phyloP scores from a whole-genome alignment of 2,888 invertebrate genomes.

The Caradrina clavipalpis region DNA sequence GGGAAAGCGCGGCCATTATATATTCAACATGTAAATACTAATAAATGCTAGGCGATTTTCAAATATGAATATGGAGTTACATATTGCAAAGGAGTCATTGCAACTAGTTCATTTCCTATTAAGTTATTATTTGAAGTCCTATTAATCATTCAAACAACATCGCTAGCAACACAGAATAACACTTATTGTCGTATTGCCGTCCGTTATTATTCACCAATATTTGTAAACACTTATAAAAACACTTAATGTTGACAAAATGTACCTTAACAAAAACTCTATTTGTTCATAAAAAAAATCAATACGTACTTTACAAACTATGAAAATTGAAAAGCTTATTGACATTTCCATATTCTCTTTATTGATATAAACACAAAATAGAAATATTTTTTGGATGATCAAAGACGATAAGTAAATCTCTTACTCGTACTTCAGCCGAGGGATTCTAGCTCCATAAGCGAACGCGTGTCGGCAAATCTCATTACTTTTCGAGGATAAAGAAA shows the following conservation, averaged over 20 bases:
- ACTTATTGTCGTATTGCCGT: not conserved
- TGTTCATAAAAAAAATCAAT: constrained; percentile 11
- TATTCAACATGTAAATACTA: constrained; percentile 37
- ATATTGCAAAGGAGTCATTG: not conserved
- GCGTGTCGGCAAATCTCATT: constrained; percentile 85
- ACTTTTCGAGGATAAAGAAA: constrained; percentile 83
- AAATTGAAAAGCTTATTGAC: constrained; percentile 43
- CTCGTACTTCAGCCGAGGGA: constrained; percentile 70
- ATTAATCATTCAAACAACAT: not conserved
- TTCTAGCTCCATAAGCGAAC: constrained; percentile 77
- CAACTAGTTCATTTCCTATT: not conserved
- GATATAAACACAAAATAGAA: constrained; percentile 60
- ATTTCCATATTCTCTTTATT: constrained; percentile 50
- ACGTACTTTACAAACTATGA: constrained; percentile 34
- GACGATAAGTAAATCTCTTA: constrained; percentile 75
- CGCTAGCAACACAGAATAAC: not conserved
- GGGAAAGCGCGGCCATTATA: constrained; percentile 18
- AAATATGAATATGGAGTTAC: constrained; percentile 9
- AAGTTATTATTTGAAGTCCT: not conserved
- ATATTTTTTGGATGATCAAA: constrained; percentile 78
- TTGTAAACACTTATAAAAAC: not conserved
- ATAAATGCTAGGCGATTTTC: constrained; percentile 15
- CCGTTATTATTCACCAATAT: not conserved
- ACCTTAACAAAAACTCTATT: not conserved
- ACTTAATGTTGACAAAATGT: not conserved